Conservation (phyloP, 2,113 vertebrate genomes). For the Myrmecophaga tridactyla region DNA sequence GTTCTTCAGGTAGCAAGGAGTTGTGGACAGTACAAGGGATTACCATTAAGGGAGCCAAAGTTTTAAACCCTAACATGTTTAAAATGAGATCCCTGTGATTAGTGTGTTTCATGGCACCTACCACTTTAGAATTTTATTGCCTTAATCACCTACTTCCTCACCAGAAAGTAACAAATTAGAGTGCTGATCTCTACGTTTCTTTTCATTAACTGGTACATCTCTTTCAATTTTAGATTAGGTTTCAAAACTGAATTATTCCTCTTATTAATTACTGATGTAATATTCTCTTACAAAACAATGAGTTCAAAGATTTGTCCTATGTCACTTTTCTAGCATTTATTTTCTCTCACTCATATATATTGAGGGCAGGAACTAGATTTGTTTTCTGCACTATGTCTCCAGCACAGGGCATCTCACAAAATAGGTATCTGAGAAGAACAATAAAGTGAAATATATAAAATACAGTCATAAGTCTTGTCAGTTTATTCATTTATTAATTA, state of each 20-base stretch:
- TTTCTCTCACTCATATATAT: neutral
- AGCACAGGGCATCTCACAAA: neutral
- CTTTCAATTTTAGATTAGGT: neutral
- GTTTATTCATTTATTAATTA: neutral
- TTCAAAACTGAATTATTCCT: neutral
- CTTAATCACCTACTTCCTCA: neutral
- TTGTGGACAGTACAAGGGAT: neutral
- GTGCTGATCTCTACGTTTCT: neutral
- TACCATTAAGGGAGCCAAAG: neutral
- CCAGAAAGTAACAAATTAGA: neutral
- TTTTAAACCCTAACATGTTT: neutral
- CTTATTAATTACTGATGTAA: neutral
- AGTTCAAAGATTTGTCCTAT: neutral
- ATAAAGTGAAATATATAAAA: neutral
- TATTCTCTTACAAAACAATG: neutral
- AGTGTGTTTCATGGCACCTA: neutral
- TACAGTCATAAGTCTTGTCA: neutral
- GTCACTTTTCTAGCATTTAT: neutral
- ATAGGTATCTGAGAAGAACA: neutral
- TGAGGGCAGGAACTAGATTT: neutral
- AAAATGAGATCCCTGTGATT: neutral
- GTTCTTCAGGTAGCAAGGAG: neutral
- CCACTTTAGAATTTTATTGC: neutral
- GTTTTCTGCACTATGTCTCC: neutral
- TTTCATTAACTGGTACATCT: neutral